Evolutionary conservation across 1,140 invertebrate species (phyloP), one percentile per base, ranked within the genome.

Genomic region (Drosophila sproati): DNA sequence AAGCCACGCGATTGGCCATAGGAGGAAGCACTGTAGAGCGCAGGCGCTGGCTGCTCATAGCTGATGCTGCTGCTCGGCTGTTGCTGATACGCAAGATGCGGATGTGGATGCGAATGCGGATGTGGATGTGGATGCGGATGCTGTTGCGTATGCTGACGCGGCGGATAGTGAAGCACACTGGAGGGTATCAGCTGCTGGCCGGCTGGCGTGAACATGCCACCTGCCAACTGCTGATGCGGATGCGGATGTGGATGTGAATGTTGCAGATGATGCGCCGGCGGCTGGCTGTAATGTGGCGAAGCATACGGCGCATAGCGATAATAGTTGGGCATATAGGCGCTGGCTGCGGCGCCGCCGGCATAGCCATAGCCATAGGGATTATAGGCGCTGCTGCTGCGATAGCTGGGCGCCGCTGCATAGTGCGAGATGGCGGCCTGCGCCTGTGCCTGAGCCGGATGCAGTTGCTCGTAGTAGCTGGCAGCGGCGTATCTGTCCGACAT

Each of bases 251-350:
- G 28, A 55, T 56, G 64, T 59, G 73, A 66, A 29, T 64, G 68
- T 20, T 20, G 20, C 20, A 20, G 20, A 20, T 20, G 20, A 20
- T 20, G 20, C 20, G 20, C 20, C 28, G 66, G n/a, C 32, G 63
- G 59, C 45, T 86, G 87, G 55, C 83, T 91, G 47, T 87, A 85
- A 39, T 91, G 89, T 5, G 86, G 86, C 62, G 86, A 89, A 59
- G 85, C 85, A 41, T 89, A 88, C 45, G 85, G 74, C 20, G 85
- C 85, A 66, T 89, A 89, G 57, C 85, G 85, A 61, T 88, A 89
- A 47, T 89, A 89, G 72, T 71, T 85, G 64, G 80, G 71, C 85
- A 89, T 76, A 35, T 88, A 89, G 6, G 79, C 61, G n/a, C 56
- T 20, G 4, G 50, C 32, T n/a, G 10, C 31, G 8, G 66, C 35